A percentile compares a stretch with the other conserved stretches of the same genome.
Evolutionary conservation across 2,797 vertebrate genomes (phyloP).

Genomic region (Phataginus tricuspis): DNA sequence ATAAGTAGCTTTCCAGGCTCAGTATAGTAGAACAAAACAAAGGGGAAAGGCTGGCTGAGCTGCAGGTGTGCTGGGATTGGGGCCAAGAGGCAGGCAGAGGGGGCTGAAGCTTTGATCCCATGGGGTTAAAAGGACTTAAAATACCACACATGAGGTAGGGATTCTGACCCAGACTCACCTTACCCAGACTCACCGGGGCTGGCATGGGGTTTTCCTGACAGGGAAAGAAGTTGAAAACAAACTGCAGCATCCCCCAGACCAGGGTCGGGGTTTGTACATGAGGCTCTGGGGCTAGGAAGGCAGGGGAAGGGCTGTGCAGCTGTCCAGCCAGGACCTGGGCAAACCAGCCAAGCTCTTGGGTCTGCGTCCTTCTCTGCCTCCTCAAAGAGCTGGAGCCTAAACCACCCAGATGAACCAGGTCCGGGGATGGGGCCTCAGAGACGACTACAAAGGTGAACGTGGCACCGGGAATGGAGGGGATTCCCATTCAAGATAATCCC

Average conservation of each 20-base stretch:
- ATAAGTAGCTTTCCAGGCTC: not conserved
- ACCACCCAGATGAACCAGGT: not conserved
- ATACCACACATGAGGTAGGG: not conserved
- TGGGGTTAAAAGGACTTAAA: not conserved
- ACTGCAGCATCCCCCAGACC: not conserved
- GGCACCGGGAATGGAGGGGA: not conserved
- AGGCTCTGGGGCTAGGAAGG: not conserved
- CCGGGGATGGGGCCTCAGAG: not conserved
- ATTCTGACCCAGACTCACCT: not conserved
- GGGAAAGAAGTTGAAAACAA: not conserved
- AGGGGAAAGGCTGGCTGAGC: not conserved
- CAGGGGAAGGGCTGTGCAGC: not conserved
- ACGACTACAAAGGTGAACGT: not conserved
- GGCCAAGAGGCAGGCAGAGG: not conserved
- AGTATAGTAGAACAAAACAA: not conserved
- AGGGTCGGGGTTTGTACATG: not conserved
- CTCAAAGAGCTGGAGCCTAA: not conserved
- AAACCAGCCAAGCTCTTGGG: not conserved
- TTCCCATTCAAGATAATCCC: not conserved
- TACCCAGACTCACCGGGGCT: not conserved
- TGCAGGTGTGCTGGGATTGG: not conserved
- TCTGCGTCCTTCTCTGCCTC: not conserved
- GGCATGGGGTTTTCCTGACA: not conserved
- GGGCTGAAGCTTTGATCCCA: too few species aligned
- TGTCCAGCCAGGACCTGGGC: not conserved